Base-by-base conservation (phyloP, 2,113 vertebrate genomes). In the Burhinus oedicnemus region DNA sequence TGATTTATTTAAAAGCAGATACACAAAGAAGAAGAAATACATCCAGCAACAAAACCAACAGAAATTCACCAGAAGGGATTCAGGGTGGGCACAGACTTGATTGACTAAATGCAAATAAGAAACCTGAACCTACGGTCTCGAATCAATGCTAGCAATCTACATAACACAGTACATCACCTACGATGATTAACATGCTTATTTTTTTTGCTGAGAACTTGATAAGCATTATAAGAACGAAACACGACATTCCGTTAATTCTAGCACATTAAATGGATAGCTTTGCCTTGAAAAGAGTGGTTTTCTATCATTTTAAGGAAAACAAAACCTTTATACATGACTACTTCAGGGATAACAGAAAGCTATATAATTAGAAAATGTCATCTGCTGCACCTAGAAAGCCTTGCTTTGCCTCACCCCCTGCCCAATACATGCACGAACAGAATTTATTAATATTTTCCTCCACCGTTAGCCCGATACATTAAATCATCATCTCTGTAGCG, bases 11-110 rank as follows among this genome's bases (percentile, higher is more conserved):
- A 82, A 77, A 75, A 60, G 82, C 70, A 96, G 92, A 95, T 49
- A 60, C 64, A 97, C 91, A 96, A 93, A 97, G 97, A 95, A 90
- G 92, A 95, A 98, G 88, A 97, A 94, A 98, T 87, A 94, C 85
- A 97, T n/a, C 72, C 44, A 58, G 87, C 90, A 78, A 91, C 91
- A 95, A 93, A 96, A 98, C 95, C 95, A 78, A 95, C 93, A 95
- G 65, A 87, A 96, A 97, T 96, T 89, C 92, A 95, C 71, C 96
- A 86, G 85, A 65, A 77, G 92, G 83, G 26, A 62, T 44, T 64
- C 89, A 83, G 86, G 60, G 90, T 95, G 94, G 96, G 95, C 93
- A 85, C 61, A 89, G 60, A 32, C 45, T 85, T 83, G 76, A 97
- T 29, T 76, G 94, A 93, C 76, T 68, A 19, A 77, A 95, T 76